Evolutionary conservation across 2,113 vertebrate genomes (phyloP).

Genomic region (human (Homo sapiens)): DNA sequence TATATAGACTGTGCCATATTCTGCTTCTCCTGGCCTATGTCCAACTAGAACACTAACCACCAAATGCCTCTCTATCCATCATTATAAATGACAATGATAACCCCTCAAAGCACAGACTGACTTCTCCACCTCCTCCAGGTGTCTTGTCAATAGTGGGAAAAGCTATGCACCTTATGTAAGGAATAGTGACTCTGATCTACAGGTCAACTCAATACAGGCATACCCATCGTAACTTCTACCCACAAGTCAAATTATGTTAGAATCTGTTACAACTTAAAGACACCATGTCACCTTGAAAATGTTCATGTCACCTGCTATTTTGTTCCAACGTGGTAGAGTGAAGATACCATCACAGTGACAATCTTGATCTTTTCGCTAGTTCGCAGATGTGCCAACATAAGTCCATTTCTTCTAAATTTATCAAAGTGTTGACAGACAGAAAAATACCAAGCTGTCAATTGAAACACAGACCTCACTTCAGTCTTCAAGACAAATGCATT

Average conservation of each 20-base stretch:
- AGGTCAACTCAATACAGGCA: not conserved
- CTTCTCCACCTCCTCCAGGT: not conserved
- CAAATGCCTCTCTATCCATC: not conserved
- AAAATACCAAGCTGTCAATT: slow-evolving; percentile 63
- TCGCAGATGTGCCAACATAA: slow-evolving; percentile 69
- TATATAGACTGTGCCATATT: not conserved
- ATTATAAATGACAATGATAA: not conserved
- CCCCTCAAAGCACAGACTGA: not conserved
- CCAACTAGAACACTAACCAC: not conserved
- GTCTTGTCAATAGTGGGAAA: not conserved
- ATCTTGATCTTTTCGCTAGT: slow-evolving; percentile 59
- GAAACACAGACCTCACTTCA: slow-evolving; percentile 34
- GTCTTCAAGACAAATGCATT: slow-evolving; percentile 49
- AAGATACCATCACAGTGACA: slow-evolving; percentile 54
- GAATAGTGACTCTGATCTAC: not conserved
- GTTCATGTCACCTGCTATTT: slow-evolving; percentile 36
- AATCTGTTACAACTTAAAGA: slow-evolving; percentile 37
- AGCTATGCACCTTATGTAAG: not conserved
- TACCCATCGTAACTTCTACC: not conserved
- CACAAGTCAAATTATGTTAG: not conserved
- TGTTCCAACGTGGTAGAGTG: slow-evolving; percentile 29
- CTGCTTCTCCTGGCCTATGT: not conserved
- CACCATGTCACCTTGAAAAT: slow-evolving; percentile 1
- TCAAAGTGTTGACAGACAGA: slow-evolving; percentile 67
- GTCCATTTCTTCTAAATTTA: slow-evolving; percentile 70